These are phyloP conservation scores for Peromyscus melanophrys DNA, from an alignment of 2,797 vertebrate species.

Conservation along the genomic window DNA sequence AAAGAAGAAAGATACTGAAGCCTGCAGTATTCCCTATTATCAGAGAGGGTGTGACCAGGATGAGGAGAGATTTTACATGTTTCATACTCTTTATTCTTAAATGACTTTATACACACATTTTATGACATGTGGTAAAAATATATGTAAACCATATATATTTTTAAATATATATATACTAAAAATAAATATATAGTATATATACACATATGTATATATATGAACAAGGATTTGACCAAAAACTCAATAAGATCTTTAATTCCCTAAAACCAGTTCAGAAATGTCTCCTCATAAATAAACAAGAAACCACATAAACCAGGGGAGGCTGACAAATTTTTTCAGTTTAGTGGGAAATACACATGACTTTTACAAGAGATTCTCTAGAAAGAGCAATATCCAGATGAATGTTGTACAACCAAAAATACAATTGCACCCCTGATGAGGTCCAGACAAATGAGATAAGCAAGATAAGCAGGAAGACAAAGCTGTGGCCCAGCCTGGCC, in stretches of 20 bases:
- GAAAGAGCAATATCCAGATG: neutral
- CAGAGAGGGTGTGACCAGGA: rapidly evolving
- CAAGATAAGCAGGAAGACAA: neutral
- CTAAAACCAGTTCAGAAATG: neutral
- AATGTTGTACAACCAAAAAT: neutral
- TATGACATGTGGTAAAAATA: neutral
- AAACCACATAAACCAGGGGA: neutral
- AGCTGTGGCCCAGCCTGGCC: no score
- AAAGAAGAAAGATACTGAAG: neutral
- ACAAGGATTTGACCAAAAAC: neutral
- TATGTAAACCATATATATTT: neutral
- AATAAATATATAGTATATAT: no score
- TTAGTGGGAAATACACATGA: conserved; percentile 24
- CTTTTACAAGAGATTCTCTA: neutral
- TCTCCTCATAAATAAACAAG: neutral
- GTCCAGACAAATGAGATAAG: neutral
- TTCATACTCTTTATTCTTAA: neutral
- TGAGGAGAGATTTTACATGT: neutral
- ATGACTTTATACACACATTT: neutral
- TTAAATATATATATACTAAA: neutral
- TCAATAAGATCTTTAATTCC: neutral
- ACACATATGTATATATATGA: neutral
- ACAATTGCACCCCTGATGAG: neutral
- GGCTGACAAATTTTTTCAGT: neutral
- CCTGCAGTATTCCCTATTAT: neutral